Evolutionary conservation across 2,888 invertebrate genomes (phyloP).

Genomic region (Ptychoptera albimana): DNA sequence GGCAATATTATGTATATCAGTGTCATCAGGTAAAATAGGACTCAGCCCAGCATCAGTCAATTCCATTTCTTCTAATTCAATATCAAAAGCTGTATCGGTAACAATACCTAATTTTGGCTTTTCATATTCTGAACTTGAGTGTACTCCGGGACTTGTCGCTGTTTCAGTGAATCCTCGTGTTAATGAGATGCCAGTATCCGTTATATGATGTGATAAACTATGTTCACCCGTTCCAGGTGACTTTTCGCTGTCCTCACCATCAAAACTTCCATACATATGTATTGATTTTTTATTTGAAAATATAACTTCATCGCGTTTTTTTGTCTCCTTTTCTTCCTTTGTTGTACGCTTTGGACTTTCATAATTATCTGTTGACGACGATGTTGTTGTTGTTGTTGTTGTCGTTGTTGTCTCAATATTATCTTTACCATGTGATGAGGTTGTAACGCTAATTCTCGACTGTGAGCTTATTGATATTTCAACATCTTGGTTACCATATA

Average conservation of each 20-base stretch:
- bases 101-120: constrained; percentile 20
- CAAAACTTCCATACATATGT: constrained; percentile 32
- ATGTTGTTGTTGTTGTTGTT: not conserved
- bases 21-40: constrained; percentile 37
- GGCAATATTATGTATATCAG: constrained; percentile 22
- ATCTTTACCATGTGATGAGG: constrained; percentile 16
- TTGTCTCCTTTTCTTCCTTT: constrained; percentile 18
- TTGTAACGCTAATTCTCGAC: constrained; percentile 35
- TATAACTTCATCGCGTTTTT: constrained; percentile 34
- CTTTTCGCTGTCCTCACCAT: constrained; percentile 21
- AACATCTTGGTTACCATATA: constrained; percentile 36
- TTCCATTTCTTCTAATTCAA: constrained; percentile 34
- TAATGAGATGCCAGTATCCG: constrained; percentile 38
- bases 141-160: constrained; percentile 30
- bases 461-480: constrained; percentile 38
- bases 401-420: constrained; percentile 7
- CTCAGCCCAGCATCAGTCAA: constrained; percentile 38
- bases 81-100: constrained; percentile 31
- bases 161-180: constrained; percentile 33
- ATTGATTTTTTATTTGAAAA: constrained; percentile 35
- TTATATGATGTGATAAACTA: constrained; percentile 35
- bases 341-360: constrained; percentile 24
- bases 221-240: constrained; percentile 31
- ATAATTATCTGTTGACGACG: constrained; percentile 14
- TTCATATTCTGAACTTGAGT: constrained; percentile 18